Evolutionary conservation across 2,888 invertebrate genomes (phyloP), one percentile per base, ranked within the genome.

Genomic region (Apotomis betuletana): DNA sequence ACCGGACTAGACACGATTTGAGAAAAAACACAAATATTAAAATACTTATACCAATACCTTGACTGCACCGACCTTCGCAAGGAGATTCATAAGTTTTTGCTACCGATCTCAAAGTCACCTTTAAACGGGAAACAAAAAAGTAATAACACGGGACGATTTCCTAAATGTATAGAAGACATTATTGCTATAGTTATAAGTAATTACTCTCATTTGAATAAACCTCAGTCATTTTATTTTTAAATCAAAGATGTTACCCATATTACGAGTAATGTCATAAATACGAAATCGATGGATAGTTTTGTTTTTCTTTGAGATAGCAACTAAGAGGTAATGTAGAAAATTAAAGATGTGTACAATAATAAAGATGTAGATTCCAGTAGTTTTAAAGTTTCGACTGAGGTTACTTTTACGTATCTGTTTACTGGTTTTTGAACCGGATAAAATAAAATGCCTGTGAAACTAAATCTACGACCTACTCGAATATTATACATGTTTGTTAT

Each of bases 31-130:
- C 46, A 58, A 57, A 67, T 67, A 71, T 58, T 58, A 67, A 71
- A 62, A 71, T 71, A 12, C 52, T 57, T 60, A 57, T 58, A 58
- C 36, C 27, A 13, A 58, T 41, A 61, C 51, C 57, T 27, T 38
- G 59, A 41, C 54, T 57, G 63, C 63, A 72, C 72, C 59, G 72
- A 72, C 72, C 72, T 72, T 72, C 68, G 63, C 68, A 72, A 72
- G 72, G 72, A 68, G 72, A 72, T 68, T 68, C 68, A 59, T 59
- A 68, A 68, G 61, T 72, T 72, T 72, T 72, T 72, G 70, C 59
- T 62, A 58, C 72, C 58, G 67, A 58, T 13, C 15, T 38, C 72
- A 72, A 72, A 72, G 72, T 72, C 72, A 72, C 72, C 72, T 72
- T 68, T 54, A 51, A 67, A 55, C 44, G 51, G 41, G 62, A 57